Conservation (phyloP, 2,888 invertebrate species). For the Drosophila lacicola region DNA sequence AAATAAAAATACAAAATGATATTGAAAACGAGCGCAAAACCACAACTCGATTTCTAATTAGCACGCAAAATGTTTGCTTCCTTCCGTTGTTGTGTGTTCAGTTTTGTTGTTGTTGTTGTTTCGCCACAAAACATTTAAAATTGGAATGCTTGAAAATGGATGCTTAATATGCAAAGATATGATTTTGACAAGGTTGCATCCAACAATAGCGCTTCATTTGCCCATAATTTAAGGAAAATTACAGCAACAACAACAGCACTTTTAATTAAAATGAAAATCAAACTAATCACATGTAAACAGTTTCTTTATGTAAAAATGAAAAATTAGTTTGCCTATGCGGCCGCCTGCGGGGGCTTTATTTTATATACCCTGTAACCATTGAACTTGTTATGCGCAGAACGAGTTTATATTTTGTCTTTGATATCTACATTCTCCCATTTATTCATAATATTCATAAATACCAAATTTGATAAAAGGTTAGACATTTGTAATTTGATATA, state of each 20-base stretch:
- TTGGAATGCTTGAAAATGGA: conserved; percentile 43
- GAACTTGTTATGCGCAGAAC: too few relatives aligned
- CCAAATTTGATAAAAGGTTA: too few relatives aligned
- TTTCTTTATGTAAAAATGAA: conserved; percentile 55
- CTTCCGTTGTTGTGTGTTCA: conserved; percentile 54
- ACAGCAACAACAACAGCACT: conserved; percentile 20
- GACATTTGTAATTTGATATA: too few relatives aligned
- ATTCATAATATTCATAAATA: too few relatives aligned
- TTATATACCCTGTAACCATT: not conserved
- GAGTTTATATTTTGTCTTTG: too few relatives aligned
- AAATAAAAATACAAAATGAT: conserved; percentile 10
- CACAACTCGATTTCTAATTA: conserved; percentile 47
- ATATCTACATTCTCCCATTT: too few relatives aligned
- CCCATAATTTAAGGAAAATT: conserved; percentile 40
- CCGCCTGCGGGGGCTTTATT: conserved; percentile 1
- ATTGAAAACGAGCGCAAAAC: conserved; percentile 16
- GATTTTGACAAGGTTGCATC: conserved; percentile 53
- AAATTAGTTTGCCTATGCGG: conserved; percentile 29
- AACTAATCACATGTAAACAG: conserved; percentile 52
- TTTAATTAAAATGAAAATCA: conserved; percentile 22
- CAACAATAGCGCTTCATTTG: conserved; percentile 70
- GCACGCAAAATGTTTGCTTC: conserved; percentile 57
- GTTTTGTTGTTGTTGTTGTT: conserved; percentile 12
- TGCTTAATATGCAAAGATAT: conserved; percentile 47
- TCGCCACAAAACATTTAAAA: conserved; percentile 36